Percentiles rank a stretch among this genome's conserved stretches.
phyloP scores from a whole-genome alignment of 1,140 invertebrate species.

The Frieseomelitta varia region DNA sequence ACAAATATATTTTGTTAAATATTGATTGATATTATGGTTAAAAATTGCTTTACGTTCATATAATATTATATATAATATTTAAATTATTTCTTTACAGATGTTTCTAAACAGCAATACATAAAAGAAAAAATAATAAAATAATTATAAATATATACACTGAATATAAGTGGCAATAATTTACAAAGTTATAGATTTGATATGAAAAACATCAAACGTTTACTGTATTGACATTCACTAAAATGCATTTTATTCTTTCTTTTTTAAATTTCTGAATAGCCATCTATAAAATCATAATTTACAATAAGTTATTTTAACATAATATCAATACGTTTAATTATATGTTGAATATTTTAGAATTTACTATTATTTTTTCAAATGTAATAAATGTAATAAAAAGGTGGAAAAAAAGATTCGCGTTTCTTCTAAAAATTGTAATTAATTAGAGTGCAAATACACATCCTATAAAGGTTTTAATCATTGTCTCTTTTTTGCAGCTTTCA shows the following conservation, averaged over 20 bases:
- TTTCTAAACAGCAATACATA: background rate
- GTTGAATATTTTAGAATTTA: background rate
- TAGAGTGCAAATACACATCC: constrained; percentile 36
- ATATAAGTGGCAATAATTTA: background rate
- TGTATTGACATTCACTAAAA: background rate
- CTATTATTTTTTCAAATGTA: background rate
- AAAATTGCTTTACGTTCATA: background rate
- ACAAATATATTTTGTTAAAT: background rate
- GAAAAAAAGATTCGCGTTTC: background rate
- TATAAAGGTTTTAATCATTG: constrained; percentile 68
- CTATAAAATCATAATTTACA: background rate
- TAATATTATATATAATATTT: too few species aligned
- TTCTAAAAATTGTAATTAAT: constrained; percentile 6
- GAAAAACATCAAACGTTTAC: background rate
- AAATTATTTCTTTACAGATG: background rate
- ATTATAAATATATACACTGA: background rate
- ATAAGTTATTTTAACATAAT: background rate
- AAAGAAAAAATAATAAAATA: constrained; percentile 3
- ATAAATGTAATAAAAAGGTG: background rate
- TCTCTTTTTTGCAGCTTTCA: constrained; percentile 87
- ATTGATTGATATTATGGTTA: background rate
- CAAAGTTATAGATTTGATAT: background rate
- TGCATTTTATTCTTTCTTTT: background rate
- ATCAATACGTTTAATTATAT: background rate
- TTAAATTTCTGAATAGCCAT: background rate